Percentiles rank a stretch among this genome's conserved stretches.
Evolutionary conservation across 2,888 invertebrate species (phyloP).

Genomic region (Cephus nigrinus): DNA sequence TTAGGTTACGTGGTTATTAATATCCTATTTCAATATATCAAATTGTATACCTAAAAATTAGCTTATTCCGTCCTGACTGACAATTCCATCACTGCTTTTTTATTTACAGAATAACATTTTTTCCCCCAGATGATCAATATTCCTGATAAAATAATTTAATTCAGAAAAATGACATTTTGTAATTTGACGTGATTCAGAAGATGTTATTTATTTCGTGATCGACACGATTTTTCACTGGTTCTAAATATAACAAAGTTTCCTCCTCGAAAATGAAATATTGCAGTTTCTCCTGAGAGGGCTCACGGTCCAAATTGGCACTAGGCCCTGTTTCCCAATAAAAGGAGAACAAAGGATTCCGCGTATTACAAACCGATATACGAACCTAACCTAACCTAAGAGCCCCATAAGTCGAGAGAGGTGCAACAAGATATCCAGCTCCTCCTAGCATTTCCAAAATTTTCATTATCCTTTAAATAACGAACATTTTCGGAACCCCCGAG

Average conservation of each 20-base stretch:
- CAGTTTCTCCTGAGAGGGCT: background rate
- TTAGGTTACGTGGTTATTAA: too few relatives aligned
- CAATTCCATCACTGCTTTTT: too few relatives aligned
- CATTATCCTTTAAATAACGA: background rate
- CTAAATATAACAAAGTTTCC: background rate
- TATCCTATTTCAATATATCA: too few relatives aligned
- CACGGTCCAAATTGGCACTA: background rate
- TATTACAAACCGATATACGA: background rate
- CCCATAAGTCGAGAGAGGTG: background rate
- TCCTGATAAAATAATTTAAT: too few relatives aligned
- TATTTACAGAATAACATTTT: too few relatives aligned
- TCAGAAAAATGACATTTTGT: too few relatives aligned
- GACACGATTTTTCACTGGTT: background rate
- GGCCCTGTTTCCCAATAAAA: background rate
- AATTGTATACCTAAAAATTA: too few relatives aligned
- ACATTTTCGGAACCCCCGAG: background rate
- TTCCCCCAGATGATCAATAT: too few relatives aligned
- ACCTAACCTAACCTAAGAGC: too few relatives aligned
- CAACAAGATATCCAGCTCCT: background rate
- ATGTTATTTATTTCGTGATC: background rate
- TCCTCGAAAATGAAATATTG: background rate
- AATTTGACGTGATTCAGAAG: too few relatives aligned
- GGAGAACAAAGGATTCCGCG: background rate
- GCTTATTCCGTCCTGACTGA: too few relatives aligned
- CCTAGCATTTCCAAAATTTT: background rate